phyloP scores from a whole-genome alignment of 1,140 invertebrate genomes.

The Drosophila persimilis region DNA sequence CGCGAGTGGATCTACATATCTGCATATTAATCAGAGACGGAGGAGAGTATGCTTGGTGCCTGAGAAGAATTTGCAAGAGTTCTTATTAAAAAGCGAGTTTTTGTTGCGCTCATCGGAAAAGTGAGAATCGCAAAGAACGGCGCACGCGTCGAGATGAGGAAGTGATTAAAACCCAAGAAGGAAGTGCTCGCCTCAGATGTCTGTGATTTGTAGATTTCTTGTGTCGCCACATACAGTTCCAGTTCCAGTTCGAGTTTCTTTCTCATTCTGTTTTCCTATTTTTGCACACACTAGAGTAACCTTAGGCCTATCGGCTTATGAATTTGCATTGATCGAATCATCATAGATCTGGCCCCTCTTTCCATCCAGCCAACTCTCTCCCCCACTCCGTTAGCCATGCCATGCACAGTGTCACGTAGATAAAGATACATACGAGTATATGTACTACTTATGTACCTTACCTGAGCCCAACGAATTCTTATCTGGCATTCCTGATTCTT shows the following conservation, averaged over 20 bases:
- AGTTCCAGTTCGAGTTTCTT: conserved; percentile 35
- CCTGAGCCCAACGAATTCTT: conserved; percentile 22
- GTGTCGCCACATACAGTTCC: too few relatives aligned
- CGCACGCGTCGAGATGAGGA: conserved; percentile 64
- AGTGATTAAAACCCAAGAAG: conserved; percentile 54
- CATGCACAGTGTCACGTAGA: conserved; percentile 30
- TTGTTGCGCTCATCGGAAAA: conserved; percentile 64
- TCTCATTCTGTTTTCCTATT: conserved; percentile 28
- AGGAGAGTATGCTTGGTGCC: conserved; percentile 8
- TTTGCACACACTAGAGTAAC: conserved; percentile 21
- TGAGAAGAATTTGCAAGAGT: conserved; percentile 71
- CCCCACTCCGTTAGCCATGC: conserved; percentile 4
- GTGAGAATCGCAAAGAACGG: conserved; percentile 74
- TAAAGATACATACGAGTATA: conserved; percentile 21
- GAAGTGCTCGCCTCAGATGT: conserved; percentile 47
- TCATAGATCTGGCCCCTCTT: conserved; percentile 15
- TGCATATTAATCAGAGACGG: conserved; percentile 51
- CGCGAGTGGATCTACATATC: conserved; percentile 39
- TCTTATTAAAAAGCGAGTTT: conserved; percentile 78
- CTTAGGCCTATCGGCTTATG: conserved; percentile 24
- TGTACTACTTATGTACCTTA: conserved; percentile 6
- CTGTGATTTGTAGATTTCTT: conserved; percentile 40
- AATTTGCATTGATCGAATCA: conserved; percentile 39
- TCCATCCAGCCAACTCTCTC: conserved; percentile 7
- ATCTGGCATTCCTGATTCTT: conserved; percentile 27